phyloP scores from a whole-genome alignment of 2,797 vertebrate species.

The Liparis tanakae region DNA sequence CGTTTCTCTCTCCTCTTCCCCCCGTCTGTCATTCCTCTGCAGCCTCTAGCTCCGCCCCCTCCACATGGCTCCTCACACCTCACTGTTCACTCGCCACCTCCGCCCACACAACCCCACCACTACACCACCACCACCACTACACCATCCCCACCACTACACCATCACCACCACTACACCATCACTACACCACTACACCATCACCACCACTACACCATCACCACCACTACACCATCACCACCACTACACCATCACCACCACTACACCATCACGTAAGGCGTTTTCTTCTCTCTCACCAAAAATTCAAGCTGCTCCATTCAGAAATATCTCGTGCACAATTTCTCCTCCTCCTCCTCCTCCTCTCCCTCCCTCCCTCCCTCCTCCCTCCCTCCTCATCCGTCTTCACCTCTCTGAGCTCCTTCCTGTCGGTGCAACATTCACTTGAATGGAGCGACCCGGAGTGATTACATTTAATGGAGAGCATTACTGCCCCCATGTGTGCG shows the following conservation, averaged over 20 bases:
- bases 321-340: slow-evolving; percentile 15
- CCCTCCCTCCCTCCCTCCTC: background rate
- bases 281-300: slow-evolving; percentile 14
- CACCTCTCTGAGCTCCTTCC: background rate
- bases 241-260: background rate
- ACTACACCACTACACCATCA: too few species aligned
- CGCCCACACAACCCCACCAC: slow-evolving; percentile 27
- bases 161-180: too few species aligned
- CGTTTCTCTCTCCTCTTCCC: background rate
- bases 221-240: too few species aligned
- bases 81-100: slow-evolving; percentile 46
- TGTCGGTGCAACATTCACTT: slow-evolving; percentile 21
- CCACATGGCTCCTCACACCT: slow-evolving; percentile 61
- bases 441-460: slow-evolving; percentile 46
- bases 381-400: slow-evolving; percentile 6
- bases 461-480: slow-evolving; percentile 61
- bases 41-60: background rate
- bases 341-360: background rate
- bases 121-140: too few species aligned
- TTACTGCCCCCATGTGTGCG: slow-evolving; percentile 51
- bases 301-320: slow-evolving; percentile 38
- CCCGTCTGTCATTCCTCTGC: background rate
- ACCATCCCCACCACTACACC: too few species aligned
- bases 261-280: slow-evolving; percentile 18
- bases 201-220: too few species aligned